Evolutionary conservation across 2,797 vertebrate species (phyloP), one percentile per base, ranked within the genome.

Genomic region (Channallabes apus): DNA sequence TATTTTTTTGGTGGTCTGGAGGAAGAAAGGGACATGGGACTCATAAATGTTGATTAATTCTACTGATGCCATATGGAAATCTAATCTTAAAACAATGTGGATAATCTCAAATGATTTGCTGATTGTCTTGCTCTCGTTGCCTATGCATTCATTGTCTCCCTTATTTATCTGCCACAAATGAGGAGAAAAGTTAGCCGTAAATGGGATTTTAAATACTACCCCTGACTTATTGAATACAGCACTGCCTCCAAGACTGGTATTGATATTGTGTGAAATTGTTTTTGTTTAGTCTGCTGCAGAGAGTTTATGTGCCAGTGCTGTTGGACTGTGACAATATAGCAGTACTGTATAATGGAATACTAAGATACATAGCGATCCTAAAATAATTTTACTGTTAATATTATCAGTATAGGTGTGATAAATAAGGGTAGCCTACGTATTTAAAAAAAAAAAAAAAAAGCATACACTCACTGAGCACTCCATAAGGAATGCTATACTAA

Each of bases 11-110:
- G 6, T n/a, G 78, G 64, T 6, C 71, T 51, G 32, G 32, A 77
- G 59, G 24, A 65, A 20, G 56, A 24, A 27, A 61, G 20, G 51
- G 61, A 58, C 29, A 46, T 29, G 11, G 27, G 35, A 24, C 27
- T 24, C 32, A 59, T 29, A 59, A 82, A 82, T 71, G 78, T 8
- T 78, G 76, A 78, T 32, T 82, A 41, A 82, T 82, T 82, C 80
- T 82, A 67, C 62, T 54, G 85, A 77, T 77, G 85, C 85, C 85
- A 86, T 77, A 68, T 82, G 32, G 38, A 78, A 15, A 62, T 38
- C 1, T 38, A 41, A 82, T 59, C 22, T 18, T 61, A 14, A 54
- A 41, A 67, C 38, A 61, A 29, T 61, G 69, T 85, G n/a, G 14
- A 46, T 69, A 59, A 82, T 32, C 32, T n/a, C 3, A n/a, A 38